Conservation (phyloP, 2,888 invertebrate species). For the Hydraecia micacea region DNA sequence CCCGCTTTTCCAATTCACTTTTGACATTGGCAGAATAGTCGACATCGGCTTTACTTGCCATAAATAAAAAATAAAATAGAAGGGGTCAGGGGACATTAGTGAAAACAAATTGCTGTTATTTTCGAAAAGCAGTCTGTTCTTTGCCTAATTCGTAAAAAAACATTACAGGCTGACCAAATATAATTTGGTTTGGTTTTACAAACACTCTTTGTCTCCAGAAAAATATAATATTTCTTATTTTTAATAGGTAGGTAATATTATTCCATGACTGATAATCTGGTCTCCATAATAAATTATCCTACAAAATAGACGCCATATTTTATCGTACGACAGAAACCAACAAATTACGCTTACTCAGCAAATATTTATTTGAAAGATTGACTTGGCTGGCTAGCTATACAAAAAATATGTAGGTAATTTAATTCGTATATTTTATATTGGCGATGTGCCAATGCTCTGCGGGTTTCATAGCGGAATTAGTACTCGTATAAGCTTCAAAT, state of each 20-base stretch:
- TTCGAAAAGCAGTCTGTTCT: too few relatives aligned
- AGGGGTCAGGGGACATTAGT: too few relatives aligned
- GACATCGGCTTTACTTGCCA: too few relatives aligned
- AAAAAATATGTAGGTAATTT: constrained; percentile 47
- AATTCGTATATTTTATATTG: constrained; percentile 37
- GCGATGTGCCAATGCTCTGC: constrained; percentile 38
- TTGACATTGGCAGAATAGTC: too few relatives aligned
- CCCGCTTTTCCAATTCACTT: too few relatives aligned
- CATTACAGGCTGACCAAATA: too few relatives aligned
- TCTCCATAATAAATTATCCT: neutral
- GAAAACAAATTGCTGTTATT: too few relatives aligned
- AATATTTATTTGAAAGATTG: constrained; percentile 32
- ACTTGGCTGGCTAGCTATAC: constrained; percentile 16
- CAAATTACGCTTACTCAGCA: constrained; percentile 28
- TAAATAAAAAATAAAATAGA: too few relatives aligned
- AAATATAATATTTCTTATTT: neutral
- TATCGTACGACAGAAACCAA: constrained; percentile 10
- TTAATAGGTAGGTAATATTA: too few relatives aligned
- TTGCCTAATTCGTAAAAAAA: too few relatives aligned
- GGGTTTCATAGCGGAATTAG: constrained; percentile 31
- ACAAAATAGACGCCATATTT: constrained; percentile 24
- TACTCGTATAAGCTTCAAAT: constrained; percentile 17
- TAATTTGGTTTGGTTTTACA: neutral
- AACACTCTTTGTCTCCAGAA: neutral
- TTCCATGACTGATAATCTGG: neutral